phyloP scores from a whole-genome alignment of 2,113 vertebrate genomes.

The Trachemys scripta region DNA sequence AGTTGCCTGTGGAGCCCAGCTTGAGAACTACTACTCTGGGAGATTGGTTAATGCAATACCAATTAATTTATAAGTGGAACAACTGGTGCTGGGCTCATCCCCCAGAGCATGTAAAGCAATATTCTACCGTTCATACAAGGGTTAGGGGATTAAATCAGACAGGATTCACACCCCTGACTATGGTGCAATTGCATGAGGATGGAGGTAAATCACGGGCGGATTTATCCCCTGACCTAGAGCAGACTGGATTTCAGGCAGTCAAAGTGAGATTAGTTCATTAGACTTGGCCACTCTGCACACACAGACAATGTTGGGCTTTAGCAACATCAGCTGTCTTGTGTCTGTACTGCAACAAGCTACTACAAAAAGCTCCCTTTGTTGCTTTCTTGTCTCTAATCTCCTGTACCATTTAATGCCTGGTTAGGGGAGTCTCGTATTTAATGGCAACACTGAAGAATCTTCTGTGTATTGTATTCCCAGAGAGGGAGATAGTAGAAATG shows the following conservation, averaged over 20 bases:
- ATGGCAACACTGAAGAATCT: slow-evolving; percentile 37
- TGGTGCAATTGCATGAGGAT: no score
- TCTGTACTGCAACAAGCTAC: not conserved
- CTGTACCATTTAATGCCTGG: slow-evolving; percentile 62
- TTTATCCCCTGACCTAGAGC: not conserved
- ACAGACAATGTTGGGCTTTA: not conserved
- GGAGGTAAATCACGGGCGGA: no score
- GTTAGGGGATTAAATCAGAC: no score
- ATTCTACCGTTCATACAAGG: not conserved
- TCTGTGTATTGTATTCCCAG: slow-evolving; percentile 58
- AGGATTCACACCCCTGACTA: not conserved
- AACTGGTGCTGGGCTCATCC: not conserved
- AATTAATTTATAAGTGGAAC: not conserved
- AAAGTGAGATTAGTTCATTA: not conserved
- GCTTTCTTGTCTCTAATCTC: not conserved
- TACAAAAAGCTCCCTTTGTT: slow-evolving; percentile 56
- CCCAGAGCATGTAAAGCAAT: not conserved
- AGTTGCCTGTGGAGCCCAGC: not conserved
- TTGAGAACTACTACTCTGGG: not conserved
- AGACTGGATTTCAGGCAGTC: not conserved
- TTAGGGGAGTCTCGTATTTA: slow-evolving; percentile 43
- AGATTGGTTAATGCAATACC: not conserved
- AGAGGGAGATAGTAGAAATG: not conserved
- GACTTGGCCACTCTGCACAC: accelerated
- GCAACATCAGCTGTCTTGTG: slow-evolving; percentile 42